Conservation (phyloP, 2,797 vertebrate genomes). For the Pelodytes ibericus region DNA sequence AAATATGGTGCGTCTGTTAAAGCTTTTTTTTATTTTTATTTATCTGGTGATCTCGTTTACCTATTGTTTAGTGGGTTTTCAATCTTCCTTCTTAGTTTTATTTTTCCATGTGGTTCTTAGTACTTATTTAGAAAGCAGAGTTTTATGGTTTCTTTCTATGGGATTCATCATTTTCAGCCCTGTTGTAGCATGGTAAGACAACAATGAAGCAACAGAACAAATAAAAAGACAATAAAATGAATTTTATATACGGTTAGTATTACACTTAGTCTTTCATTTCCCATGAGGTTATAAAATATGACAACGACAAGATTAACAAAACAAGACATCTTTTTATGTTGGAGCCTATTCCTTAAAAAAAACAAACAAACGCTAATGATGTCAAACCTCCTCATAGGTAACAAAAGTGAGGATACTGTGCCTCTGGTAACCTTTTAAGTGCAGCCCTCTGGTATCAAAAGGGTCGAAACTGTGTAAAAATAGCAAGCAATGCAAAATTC, state of each 20-base stretch:
- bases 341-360: slow-evolving; percentile 71
- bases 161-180: slow-evolving; percentile 93
- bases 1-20: slow-evolving; percentile 99
- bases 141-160: slow-evolving; percentile 83
- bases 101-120: slow-evolving; percentile 95
- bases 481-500: neutral
- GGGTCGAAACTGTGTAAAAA: neutral
- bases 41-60: slow-evolving; percentile 97
- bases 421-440: too few species aligned
- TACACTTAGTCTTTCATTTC: slow-evolving; percentile 82
- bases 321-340: slow-evolving; percentile 66
- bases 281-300: too few species aligned
- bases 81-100: slow-evolving; percentile 86
- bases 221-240: slow-evolving; percentile 82
- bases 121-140: slow-evolving; percentile 93
- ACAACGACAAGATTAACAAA: too few species aligned
- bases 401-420: slow-evolving; percentile 78
- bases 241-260: slow-evolving; percentile 86
- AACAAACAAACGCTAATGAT: slow-evolving; percentile 75
- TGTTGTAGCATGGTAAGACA: slow-evolving; percentile 97
- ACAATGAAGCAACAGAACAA: slow-evolving; percentile 95
- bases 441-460: slow-evolving; percentile 65
- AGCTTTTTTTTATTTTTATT: slow-evolving; percentile 93
- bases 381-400: slow-evolving; percentile 84
- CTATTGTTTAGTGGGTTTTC: slow-evolving; percentile 99